Evolutionary conservation across 1,140 invertebrate species (phyloP), one percentile per base, ranked within the genome.

Genomic region (Drosophila funebris): DNA sequence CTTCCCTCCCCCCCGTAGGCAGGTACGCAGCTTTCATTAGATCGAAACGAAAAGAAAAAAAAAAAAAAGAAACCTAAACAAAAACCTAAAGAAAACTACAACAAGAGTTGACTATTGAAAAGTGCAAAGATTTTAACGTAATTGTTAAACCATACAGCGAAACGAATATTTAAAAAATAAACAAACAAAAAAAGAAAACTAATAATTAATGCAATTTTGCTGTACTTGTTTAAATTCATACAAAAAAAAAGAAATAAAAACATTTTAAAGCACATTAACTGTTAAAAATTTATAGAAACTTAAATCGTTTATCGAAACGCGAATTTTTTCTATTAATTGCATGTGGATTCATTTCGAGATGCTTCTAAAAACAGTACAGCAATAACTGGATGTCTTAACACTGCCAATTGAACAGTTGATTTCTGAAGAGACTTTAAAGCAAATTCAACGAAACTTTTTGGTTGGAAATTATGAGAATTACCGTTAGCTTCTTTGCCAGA

Each of bases 141-240:
- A 87, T 88, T 87, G 82, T 87, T 87, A 87, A 87, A 88, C 82
- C 83, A 88, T 87, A 87, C 82, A 87, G 82, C 82, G 82, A 87
- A 87, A 46, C 52, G 36, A 74, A 63, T 18, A 80, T 79, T 76
- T 70, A 78, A 53, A 46, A 50, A 14, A 36, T 29, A 39, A 61
- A 53, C 14, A 43, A 57, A 66, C 63, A 80, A 29, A 50, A 60
- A 63, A 53, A 46, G 57, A 37, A 27, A 46, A 63, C 22, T 41
- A 48, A 39, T 29, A 39, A 57, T 50, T 57, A 56, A 48, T 57
- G 29, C 61, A 68, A 24, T 7, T 76, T 84, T 61, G 82, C 82
- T 87, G 82, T 87, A 85, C 82, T 87, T 85, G 83, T 84, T 85
- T 56, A 53, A 46, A 74, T 80, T 77, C 73, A 71, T 14, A n/a